Percentiles rank a stretch among this genome's conserved stretches.
phyloP scores from a whole-genome alignment of 37 sponge, comb jelly and placozoan genomes.

The Aphrocallistes beatrix region DNA sequence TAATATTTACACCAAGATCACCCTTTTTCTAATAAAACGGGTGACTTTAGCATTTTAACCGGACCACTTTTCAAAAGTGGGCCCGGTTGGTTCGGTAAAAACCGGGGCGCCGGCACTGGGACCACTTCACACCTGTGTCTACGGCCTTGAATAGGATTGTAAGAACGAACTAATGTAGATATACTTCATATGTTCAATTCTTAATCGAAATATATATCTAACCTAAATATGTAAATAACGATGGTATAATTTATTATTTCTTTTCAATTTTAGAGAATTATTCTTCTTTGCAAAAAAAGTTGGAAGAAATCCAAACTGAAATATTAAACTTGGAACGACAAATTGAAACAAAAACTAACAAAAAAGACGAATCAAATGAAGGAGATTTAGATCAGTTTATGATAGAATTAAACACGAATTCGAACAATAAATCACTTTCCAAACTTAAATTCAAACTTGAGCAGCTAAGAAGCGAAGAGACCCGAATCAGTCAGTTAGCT shows the following conservation, averaged over 20 bases:
- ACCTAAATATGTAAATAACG: no score
- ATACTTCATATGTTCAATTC: no score
- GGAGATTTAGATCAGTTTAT: background rate
- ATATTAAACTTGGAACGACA: background rate
- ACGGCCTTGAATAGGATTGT: no score
- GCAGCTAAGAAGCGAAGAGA: background rate
- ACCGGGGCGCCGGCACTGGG: no score
- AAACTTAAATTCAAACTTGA: background rate
- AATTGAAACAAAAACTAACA: background rate
- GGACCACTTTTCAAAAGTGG: no score
- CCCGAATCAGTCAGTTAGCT: background rate
- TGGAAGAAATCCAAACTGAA: background rate
- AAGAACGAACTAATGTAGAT: no score
- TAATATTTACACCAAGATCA: no score
- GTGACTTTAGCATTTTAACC: no score
- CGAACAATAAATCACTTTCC: background rate
- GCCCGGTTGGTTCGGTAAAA: no score
- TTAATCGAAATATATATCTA: no score
- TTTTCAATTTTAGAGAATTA: background rate
- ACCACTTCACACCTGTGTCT: no score
- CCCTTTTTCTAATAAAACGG: no score
- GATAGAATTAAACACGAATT: background rate
- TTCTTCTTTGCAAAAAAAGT: background rate
- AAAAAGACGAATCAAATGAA: background rate
- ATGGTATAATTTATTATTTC: background rate